A percentile compares a stretch with the other conserved stretches of the same genome.
Evolutionary conservation across 2,797 vertebrate genomes (phyloP).

Genomic region (Phylloscopus collybita): DNA sequence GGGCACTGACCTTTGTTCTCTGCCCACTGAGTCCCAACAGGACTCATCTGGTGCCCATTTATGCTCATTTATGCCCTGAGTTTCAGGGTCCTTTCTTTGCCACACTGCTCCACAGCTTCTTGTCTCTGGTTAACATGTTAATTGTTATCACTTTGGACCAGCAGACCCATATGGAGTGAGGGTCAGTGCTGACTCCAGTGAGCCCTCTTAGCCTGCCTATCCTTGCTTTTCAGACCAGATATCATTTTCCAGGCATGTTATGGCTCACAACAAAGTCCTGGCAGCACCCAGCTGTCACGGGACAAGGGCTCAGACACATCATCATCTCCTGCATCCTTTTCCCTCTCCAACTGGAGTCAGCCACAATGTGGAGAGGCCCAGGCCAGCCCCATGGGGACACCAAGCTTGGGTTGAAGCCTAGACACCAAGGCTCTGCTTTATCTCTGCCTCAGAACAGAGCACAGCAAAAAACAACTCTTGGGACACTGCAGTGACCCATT

Average conservation of each 20-base stretch:
- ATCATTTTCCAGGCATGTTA: neutral
- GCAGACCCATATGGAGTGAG: neutral
- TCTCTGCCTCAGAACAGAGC: conserved; percentile 25
- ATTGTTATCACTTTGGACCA: neutral
- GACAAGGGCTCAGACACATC: neutral
- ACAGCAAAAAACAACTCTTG: conserved; percentile 7
- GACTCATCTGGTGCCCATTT: neutral
- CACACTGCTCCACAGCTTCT: neutral
- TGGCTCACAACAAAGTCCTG: neutral
- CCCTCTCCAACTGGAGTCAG: conserved; percentile 6
- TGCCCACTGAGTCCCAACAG: neutral
- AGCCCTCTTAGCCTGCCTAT: neutral
- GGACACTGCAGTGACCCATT: conserved; percentile 39
- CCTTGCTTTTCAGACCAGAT: neutral
- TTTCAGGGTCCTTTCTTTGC: neutral
- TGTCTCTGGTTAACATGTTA: neutral
- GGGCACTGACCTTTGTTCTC: neutral
- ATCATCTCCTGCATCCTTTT: neutral
- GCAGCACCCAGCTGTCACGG: neutral
- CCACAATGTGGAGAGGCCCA: neutral
- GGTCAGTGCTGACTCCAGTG: neutral
- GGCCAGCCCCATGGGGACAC: conserved; percentile 6
- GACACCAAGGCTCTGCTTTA: conserved; percentile 28
- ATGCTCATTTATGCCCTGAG: neutral
- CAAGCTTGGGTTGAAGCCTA: conserved; percentile 43